A percentile compares a stretch with the other conserved stretches of the same genome.
phyloP scores from a whole-genome alignment of 2,797 vertebrate species.

The Poeciliopsis turneri region DNA sequence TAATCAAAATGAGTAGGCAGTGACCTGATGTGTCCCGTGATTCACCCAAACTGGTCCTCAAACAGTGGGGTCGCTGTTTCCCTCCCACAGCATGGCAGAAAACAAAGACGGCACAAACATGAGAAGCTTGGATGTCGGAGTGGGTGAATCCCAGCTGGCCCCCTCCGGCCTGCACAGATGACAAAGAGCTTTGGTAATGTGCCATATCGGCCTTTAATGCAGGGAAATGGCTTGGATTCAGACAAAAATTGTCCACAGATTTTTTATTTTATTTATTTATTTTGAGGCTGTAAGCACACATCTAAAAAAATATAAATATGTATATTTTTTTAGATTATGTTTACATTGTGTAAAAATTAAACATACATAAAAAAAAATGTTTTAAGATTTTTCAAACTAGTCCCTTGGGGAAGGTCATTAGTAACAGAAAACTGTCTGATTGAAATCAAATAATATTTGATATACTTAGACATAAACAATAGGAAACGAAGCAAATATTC shows the following conservation, averaged over 20 bases:
- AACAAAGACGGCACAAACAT: conserved; percentile 64
- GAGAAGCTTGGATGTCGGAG: conserved; percentile 47
- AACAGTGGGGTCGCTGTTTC: conserved; percentile 66
- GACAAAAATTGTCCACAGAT: background rate
- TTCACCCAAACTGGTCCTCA: conserved; percentile 38
- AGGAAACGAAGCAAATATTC: background rate
- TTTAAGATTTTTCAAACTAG: background rate
- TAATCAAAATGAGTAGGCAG: conserved; percentile 10
- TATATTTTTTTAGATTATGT: background rate
- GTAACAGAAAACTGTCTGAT: background rate
- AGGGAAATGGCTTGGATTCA: conserved; percentile 4
- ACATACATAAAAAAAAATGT: background rate
- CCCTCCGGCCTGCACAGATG: conserved; percentile 14
- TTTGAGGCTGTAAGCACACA: too few species aligned
- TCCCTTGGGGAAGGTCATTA: background rate
- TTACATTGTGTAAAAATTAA: background rate
- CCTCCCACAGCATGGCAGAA: conserved; percentile 54
- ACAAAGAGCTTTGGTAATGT: conserved; percentile 34
- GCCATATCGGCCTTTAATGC: conserved; percentile 1
- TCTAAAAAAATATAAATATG: background rate
- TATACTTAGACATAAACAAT: background rate
- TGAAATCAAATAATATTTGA: background rate
- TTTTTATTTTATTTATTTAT: too few species aligned
- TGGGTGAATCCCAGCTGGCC: conserved; percentile 50
- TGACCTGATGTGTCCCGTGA: conserved; percentile 60